Conservation (phyloP, 53 echinoderm and acorn worm genomes). For the Holothuria leucospilota region DNA sequence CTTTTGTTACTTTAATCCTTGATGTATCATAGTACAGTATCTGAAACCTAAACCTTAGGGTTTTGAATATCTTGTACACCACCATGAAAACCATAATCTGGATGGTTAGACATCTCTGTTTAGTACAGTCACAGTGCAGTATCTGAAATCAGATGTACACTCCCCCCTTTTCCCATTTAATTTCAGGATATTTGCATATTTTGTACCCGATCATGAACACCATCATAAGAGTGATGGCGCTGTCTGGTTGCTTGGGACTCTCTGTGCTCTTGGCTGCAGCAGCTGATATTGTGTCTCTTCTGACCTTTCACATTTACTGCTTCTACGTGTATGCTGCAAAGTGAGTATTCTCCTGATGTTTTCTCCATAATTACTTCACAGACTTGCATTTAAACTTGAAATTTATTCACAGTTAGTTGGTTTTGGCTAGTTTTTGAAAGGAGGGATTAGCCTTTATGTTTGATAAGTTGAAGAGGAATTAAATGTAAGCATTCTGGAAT, state of each 20-base stretch:
- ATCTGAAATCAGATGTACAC: too few relatives aligned
- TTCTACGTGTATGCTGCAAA: slow-evolving; percentile 99
- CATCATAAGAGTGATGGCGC: slow-evolving; percentile 78
- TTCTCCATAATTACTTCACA: too few relatives aligned
- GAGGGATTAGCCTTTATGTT: too few relatives aligned
- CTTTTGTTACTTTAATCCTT: too few relatives aligned
- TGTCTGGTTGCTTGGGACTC: slow-evolving; percentile 84
- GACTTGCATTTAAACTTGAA: too few relatives aligned
- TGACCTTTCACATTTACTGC: slow-evolving; percentile 96
- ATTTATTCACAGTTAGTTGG: too few relatives aligned
- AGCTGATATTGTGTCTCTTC: slow-evolving; percentile 81
- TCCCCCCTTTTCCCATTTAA: background rate
- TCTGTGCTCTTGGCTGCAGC: slow-evolving; percentile 78
- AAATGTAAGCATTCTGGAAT: too few relatives aligned
- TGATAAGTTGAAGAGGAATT: too few relatives aligned
- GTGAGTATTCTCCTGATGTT: slow-evolving; percentile 38
- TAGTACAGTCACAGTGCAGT: too few relatives aligned
- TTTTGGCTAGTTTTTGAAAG: too few relatives aligned
- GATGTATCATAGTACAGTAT: too few relatives aligned
- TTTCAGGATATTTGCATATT: slow-evolving; percentile 78
- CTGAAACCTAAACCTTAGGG: slow-evolving; percentile 34
- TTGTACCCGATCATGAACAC: slow-evolving; percentile 71
- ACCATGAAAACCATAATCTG: slow-evolving; percentile 62
- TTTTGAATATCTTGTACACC: slow-evolving; percentile 70
- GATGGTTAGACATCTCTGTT: slow-evolving; percentile 59